Base-by-base conservation (phyloP, 37 sponge, comb jelly and placozoan genomes). In the Halisarca cf. caerulea region DNA sequence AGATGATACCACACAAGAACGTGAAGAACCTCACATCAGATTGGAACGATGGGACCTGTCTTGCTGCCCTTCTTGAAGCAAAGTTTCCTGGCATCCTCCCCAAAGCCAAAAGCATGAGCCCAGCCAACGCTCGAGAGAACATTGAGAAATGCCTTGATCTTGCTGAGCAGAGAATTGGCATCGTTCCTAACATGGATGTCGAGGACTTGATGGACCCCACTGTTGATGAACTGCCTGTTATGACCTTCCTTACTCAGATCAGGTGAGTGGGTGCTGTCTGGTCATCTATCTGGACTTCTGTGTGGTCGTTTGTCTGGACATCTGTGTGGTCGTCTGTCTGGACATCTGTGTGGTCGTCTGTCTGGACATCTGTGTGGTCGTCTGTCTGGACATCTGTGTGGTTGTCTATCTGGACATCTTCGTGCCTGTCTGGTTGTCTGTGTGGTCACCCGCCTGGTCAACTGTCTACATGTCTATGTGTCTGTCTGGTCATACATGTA, bases 181-280 rank as follows among this genome's bases (percentile, higher is more conserved):
- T 90, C 38, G 2, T 59, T 0, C 82, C 90, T 34, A 61, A 72
- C 23, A 37, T 94, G 39, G 81, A 21, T 9, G 77, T 80, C 11
- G 57, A 45, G 36, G 85, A 91, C 47, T 43, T 94, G 45, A 47
- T 83, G 32, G 58, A 40, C 40, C 84, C 81, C 0, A 40, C 80
- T 36, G 84, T 94, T 2, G 95, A 94, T 14, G 95, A 94, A 77
- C 71, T 94, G 57, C 54, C 84, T 41, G 84, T 94, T 43, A 86
- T 88, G 82, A 83, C 95, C 9, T 79, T 66, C 61, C 59, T 90
- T 27, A 28, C 72, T 0, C 20, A 66, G 23, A 83, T 94, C 25
- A 74, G 77, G 77, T 74, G n/a, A n/a, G 45, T 68, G 69, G 30
- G 69, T 68, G n/a, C 35, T 68, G 33, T 68, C 33, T 30, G 33